Evolutionary conservation across 2,888 invertebrate species (phyloP).

Genomic region (Dryococelus australis): DNA sequence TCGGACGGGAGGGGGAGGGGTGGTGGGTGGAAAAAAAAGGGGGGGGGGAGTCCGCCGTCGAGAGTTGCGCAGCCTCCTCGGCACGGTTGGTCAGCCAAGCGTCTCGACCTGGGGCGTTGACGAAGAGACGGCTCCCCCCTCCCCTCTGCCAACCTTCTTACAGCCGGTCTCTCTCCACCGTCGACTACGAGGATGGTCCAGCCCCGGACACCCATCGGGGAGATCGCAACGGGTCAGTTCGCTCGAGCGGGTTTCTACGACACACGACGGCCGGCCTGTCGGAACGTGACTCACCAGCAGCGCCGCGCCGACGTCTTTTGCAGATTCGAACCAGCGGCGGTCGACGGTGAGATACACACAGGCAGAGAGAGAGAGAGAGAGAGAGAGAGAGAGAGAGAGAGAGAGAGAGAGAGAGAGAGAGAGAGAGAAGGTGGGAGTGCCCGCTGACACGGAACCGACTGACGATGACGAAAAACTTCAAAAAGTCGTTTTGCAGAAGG

Average conservation of each 20-base stretch:
- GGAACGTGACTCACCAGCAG: background rate
- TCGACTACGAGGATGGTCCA: background rate
- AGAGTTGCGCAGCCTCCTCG: background rate
- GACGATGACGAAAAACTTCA: too few species aligned
- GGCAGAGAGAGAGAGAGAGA: background rate
- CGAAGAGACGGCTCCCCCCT: background rate
- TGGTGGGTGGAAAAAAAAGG: too few species aligned
- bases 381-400: too few species aligned
- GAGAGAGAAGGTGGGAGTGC: background rate
- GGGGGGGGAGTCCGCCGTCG: too few species aligned
- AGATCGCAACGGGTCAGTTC: conserved; percentile 11
- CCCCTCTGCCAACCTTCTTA: background rate
- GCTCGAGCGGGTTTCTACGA: conserved; percentile 4
- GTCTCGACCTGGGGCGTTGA: conserved; percentile 3
- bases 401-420: background rate
- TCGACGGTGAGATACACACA: background rate
- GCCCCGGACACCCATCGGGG: background rate
- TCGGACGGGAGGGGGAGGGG: too few species aligned
- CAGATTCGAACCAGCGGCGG: background rate
- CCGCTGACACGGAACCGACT: background rate
- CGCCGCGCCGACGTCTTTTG: background rate
- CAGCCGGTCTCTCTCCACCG: background rate
- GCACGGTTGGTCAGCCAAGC: conserved; percentile 11
- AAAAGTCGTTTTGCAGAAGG: background rate
- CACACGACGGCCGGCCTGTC: background rate